These are phyloP conservation scores for Seira musarum DNA, from an alignment of 2,888 invertebrate species.

Conservation along the genomic window DNA sequence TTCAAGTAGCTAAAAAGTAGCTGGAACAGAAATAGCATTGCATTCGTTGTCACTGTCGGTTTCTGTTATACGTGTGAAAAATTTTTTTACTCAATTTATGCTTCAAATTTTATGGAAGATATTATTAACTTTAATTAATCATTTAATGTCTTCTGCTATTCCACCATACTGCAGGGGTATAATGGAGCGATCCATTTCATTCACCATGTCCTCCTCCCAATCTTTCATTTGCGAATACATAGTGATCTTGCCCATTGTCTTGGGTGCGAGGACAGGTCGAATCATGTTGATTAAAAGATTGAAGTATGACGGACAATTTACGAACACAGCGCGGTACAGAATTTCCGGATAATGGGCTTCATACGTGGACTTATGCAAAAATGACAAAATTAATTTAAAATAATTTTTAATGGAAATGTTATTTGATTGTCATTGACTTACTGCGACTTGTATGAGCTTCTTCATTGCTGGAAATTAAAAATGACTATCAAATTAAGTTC, in stretches of 20 bases:
- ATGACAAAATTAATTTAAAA: not conserved
- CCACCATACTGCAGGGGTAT: not conserved
- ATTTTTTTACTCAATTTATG: no score
- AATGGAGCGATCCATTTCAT: not conserved
- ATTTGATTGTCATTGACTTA: slow-evolving; percentile 8
- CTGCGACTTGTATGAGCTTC: not conserved
- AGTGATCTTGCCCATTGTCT: slow-evolving; percentile 20
- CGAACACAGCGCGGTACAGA: slow-evolving; percentile 12
- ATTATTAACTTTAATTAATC: no score
- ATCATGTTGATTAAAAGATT: slow-evolving; percentile 18
- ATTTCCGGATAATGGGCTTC: slow-evolving; percentile 41
- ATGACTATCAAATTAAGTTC: no score
- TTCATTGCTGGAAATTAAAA: no score
- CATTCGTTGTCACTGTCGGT: no score
- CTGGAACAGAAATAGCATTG: no score
- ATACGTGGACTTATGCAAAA: slow-evolving; percentile 1
- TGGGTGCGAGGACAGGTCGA: slow-evolving; percentile 3
- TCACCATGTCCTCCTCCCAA: not conserved
- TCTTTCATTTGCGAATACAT: not conserved
- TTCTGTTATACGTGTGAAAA: no score
- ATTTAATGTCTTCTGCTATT: no score
- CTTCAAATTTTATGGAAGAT: no score
- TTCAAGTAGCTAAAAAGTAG: no score
- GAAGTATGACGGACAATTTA: slow-evolving; percentile 37
- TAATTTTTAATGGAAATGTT: no score